Conservation (phyloP, 2,113 vertebrate species). For the Cebus imitator region DNA sequence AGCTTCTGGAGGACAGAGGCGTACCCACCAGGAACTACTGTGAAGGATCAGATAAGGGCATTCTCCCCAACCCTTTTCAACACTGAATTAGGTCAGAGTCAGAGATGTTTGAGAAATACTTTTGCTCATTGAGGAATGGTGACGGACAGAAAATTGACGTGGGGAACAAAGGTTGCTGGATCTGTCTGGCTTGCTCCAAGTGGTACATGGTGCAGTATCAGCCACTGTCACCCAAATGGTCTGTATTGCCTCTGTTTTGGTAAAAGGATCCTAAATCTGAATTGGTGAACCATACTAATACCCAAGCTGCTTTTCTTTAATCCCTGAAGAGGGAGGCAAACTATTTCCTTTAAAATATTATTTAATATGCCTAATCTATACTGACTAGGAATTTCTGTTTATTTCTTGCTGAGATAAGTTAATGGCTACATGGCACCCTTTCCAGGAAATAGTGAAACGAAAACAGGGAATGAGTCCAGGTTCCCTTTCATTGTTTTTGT, state of each 20-base stretch:
- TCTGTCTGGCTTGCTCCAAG: background rate
- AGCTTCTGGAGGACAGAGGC: background rate
- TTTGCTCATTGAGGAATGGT: background rate
- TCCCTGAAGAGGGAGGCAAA: background rate
- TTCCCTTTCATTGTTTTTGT: constrained; percentile 63
- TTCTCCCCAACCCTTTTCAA: background rate
- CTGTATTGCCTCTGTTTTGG: background rate
- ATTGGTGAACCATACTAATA: background rate
- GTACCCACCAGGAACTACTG: accelerated
- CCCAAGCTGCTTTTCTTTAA: background rate
- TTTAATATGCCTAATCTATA: background rate
- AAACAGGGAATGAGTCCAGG: constrained; percentile 44
- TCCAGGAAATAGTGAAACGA: constrained; percentile 62
- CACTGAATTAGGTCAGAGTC: background rate
- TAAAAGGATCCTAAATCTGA: background rate
- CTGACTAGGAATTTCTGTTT: background rate
- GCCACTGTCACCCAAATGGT: background rate
- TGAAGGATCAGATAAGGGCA: background rate
- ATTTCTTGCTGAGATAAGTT: background rate
- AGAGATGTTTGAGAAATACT: background rate
- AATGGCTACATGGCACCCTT: background rate
- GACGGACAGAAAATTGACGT: background rate
- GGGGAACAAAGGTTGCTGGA: background rate
- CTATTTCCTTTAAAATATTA: constrained; percentile 21
- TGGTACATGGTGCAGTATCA: background rate